Base-by-base conservation (phyloP, 92 coral and sea anemone genomes). In the Ricordea florida region DNA sequence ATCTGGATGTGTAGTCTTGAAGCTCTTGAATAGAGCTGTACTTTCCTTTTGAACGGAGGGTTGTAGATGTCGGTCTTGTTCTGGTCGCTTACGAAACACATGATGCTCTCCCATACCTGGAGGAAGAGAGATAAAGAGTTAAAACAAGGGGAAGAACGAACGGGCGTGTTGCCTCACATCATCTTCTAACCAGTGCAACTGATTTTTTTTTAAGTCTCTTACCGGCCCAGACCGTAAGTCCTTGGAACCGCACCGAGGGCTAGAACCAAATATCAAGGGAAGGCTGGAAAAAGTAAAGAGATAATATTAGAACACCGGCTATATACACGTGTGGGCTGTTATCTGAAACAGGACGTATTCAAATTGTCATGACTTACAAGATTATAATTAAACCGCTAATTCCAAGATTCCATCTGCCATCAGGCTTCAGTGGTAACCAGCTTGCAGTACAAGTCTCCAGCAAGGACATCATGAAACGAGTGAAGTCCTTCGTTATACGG, bases 1-100 rank as follows among this genome's bases (percentile, higher is more conserved):
- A 87, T 38, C 40, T 68, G 79, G 21, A 87, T 38, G 60, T 87
- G 88, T 13, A 33, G 15, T 6, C 56, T 36, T 6, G 87, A 81
- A 1, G 87, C 80, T 29, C 72, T 58, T 16, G 92, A 87, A 57
- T 81, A 87, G 25, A 87, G 33, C 14, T 24, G 76, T 42, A 68
- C 76, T 29, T 17, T 41, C 48, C 59, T 63, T 28, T 44, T 28
- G 13, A 64, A 45, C 2, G 77, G 73, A 24, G 15, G 59, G 26
- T 70, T 85, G 31, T 62, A 30, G 0, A 0, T 15, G 53, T 83
- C 88, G 15, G 77, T 45, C 6, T 17, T 38, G 17, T 36, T 33
- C 4, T 20, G n/a, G 21, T 48, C 27, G 1, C n/a, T 31, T 5
- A 18, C 37, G 15, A 74, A 57, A 26, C 67, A 84, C 33, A 27